phyloP scores from a whole-genome alignment of 2,797 vertebrate genomes.

The Macroramphosus scolopax region DNA sequence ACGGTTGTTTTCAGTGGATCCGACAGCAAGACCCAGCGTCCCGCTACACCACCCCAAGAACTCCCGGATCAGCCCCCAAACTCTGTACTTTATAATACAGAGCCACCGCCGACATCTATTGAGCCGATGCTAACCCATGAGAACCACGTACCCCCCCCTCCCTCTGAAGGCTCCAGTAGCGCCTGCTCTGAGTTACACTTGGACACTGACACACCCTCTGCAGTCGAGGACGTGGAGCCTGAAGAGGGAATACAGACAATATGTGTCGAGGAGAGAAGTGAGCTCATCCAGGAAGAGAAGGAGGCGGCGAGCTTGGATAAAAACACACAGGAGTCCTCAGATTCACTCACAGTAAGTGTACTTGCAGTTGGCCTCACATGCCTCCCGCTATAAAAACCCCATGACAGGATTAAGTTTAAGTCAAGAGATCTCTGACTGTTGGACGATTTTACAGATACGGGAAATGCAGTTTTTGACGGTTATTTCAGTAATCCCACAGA shows the following conservation, averaged over 20 bases:
- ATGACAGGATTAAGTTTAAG: no score
- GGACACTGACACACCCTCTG: constrained; percentile 1
- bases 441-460: not conserved
- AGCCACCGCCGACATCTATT: constrained; percentile 2
- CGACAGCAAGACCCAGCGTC: constrained; percentile 53
- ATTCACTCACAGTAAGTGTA: constrained; percentile 64
- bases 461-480: not conserved
- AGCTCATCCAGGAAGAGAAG: constrained; percentile 10
- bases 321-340: constrained; percentile 24
- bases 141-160: not conserved
- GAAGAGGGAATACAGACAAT: constrained; percentile 6
- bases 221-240: constrained; percentile 14
- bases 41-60: constrained; percentile 16
- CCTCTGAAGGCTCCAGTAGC: constrained; percentile 5
- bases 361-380: no score
- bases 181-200: not conserved
- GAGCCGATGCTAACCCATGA: constrained; percentile 6
- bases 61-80: constrained; percentile 7
- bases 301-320: constrained; percentile 3
- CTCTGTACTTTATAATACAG: constrained; percentile 7
- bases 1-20: constrained; percentile 59
- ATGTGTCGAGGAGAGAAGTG: not conserved
- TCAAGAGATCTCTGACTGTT: no score
- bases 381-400: no score
- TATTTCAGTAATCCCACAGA: not conserved